phyloP scores from a whole-genome alignment of 2,888 invertebrate species.

The Zaprionus lineosus region DNA sequence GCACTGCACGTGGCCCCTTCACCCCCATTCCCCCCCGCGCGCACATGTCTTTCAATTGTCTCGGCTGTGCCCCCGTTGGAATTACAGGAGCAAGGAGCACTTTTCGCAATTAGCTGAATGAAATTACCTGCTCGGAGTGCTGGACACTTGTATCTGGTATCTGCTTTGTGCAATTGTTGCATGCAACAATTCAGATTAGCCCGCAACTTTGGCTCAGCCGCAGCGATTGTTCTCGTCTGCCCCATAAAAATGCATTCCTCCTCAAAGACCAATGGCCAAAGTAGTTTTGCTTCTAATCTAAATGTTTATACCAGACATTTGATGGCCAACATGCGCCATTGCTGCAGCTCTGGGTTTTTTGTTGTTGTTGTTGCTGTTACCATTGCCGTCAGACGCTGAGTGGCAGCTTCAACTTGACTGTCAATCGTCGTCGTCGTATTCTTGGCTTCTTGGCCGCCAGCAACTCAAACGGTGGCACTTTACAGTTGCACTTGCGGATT shows the following conservation, averaged over 20 bases:
- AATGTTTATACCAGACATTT: slow-evolving; percentile 74
- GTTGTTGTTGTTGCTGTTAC: slow-evolving; percentile 4
- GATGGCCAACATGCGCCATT: slow-evolving; percentile 71
- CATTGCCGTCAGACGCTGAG: slow-evolving; percentile 47
- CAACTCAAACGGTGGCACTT: slow-evolving; percentile 77
- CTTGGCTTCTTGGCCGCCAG: slow-evolving; percentile 40
- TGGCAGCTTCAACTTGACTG: slow-evolving; percentile 67
- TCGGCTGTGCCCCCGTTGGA: slow-evolving; percentile 54
- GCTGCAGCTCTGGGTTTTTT: slow-evolving; percentile 1
- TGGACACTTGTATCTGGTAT: slow-evolving; percentile 48
- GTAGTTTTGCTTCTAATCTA: slow-evolving; percentile 64
- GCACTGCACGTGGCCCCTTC: slow-evolving; percentile 7
- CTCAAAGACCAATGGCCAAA: slow-evolving; percentile 58
- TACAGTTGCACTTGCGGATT: slow-evolving; percentile 80
- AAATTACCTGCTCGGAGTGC: slow-evolving; percentile 70
- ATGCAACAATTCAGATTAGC: slow-evolving; percentile 79
- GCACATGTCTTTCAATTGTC: slow-evolving; percentile 69
- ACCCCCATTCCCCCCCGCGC: slow-evolving; percentile 55
- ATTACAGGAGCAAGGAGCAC: slow-evolving; percentile 80
- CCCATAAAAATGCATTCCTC: slow-evolving; percentile 70
- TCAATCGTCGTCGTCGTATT: slow-evolving; percentile 58
- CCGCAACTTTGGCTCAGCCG: slow-evolving; percentile 36
- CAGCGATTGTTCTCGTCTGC: slow-evolving; percentile 65
- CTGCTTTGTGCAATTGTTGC: slow-evolving; percentile 64
- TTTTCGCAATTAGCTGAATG: slow-evolving; percentile 79